Percentiles rank a stretch among this genome's conserved stretches.
Conservation (phyloP, 2,888 invertebrate genomes). For the Hemithea aestivaria region DNA sequence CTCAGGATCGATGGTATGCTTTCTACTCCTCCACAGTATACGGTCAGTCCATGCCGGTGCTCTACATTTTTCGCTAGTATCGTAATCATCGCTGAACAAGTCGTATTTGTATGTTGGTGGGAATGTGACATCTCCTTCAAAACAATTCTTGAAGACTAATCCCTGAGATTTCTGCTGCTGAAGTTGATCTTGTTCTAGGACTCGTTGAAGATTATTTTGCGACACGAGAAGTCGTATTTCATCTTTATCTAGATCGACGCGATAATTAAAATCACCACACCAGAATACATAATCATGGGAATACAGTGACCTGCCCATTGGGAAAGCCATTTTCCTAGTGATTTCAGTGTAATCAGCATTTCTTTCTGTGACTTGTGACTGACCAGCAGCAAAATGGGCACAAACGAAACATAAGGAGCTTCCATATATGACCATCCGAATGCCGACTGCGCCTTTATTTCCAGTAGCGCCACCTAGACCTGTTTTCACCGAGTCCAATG, state of each 20-base stretch:
- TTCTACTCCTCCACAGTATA: slow-evolving; percentile 93
- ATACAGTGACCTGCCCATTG: slow-evolving; percentile 94
- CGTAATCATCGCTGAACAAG: slow-evolving; percentile 98
- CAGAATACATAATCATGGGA: slow-evolving; percentile 99
- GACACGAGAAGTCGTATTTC: slow-evolving; percentile 92
- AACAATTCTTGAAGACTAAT: slow-evolving; percentile 94
- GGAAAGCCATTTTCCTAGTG: slow-evolving; percentile 92
- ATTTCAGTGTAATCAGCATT: slow-evolving; percentile 99
- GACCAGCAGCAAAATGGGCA: slow-evolving; percentile 99
- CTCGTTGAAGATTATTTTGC: slow-evolving; percentile 84
- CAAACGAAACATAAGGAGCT: slow-evolving; percentile 98
- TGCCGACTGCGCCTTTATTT: slow-evolving; percentile 97
- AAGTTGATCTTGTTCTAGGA: slow-evolving; percentile 94
- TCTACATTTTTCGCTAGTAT: slow-evolving; percentile 98
- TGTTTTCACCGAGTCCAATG: slow-evolving; percentile 97
- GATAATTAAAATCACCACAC: slow-evolving; percentile 99
- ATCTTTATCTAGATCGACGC: slow-evolving; percentile 96
- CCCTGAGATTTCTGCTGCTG: slow-evolving; percentile 88
- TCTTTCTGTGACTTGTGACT: slow-evolving; percentile 95
- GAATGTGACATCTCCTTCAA: slow-evolving; percentile 94
- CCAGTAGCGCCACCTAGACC: slow-evolving; percentile 98
- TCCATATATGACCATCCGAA: slow-evolving; percentile 93
- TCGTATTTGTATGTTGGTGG: slow-evolving; percentile 99
- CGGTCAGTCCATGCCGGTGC: slow-evolving; percentile 99
- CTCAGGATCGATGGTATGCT: slow-evolving; percentile 85